Evolutionary conservation across 2,888 invertebrate genomes (phyloP).

Genomic region (Graphium colonna): DNA sequence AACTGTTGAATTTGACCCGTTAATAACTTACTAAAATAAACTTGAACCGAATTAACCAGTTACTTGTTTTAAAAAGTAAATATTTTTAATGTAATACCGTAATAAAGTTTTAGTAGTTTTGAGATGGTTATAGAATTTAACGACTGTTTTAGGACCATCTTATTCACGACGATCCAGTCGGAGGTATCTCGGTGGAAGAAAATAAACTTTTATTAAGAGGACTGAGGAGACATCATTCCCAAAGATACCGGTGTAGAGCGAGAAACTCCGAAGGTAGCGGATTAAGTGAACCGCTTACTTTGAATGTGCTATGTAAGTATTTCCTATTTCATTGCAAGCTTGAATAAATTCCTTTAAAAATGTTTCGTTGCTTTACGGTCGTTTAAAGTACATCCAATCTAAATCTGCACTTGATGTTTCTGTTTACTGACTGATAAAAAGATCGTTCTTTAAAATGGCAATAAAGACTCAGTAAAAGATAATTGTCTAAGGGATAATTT

Average conservation of each 20-base stretch:
- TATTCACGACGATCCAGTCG: slow-evolving; percentile 83
- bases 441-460: no score
- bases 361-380: background rate
- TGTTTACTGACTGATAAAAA: no score
- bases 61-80: no score
- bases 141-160: slow-evolving; percentile 75
- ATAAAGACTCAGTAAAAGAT: no score
- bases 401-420: background rate
- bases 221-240: slow-evolving; percentile 85
- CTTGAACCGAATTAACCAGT: no score
- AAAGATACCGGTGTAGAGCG: slow-evolving; percentile 90
- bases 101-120: background rate
- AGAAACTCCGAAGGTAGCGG: slow-evolving; percentile 90
- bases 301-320: slow-evolving; percentile 90
- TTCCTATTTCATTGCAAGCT: background rate
- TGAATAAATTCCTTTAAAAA: slow-evolving; percentile 14
- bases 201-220: slow-evolving; percentile 84
- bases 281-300: slow-evolving; percentile 85
- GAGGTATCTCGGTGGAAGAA: slow-evolving; percentile 83
- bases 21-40: no score
- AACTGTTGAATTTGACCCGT: no score
- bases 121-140: background rate
- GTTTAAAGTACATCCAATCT: background rate
- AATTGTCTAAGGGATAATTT: no score
- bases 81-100: background rate